These are phyloP conservation scores for Brachyptera putata DNA, from an alignment of 2,888 invertebrate genomes.

Conservation along the genomic window DNA sequence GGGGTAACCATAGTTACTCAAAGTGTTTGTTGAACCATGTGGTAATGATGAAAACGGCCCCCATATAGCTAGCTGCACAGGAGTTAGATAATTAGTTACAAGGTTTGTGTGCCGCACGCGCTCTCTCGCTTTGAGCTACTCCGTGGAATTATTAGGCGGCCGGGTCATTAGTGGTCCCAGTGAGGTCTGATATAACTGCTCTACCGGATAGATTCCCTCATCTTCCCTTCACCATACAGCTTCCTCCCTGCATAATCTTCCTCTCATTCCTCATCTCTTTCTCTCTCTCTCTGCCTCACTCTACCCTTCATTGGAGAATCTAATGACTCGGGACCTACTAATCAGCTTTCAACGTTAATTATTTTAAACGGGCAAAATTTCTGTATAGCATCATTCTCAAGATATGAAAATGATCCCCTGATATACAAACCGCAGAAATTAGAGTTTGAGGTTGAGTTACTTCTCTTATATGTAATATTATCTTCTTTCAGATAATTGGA, in stretches of 20 bases:
- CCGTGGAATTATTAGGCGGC: constrained; percentile 18
- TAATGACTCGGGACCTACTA: constrained; percentile 26
- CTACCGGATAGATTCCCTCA: not conserved
- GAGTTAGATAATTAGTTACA: constrained; percentile 24
- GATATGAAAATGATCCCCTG: too few relatives aligned
- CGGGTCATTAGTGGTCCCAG: constrained; percentile 16
- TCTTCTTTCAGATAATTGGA: too few relatives aligned
- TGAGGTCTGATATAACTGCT: constrained; percentile 2
- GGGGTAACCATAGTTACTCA: not conserved
- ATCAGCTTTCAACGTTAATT: constrained; percentile 26
- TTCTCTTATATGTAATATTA: too few relatives aligned
- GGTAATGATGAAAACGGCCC: not conserved
- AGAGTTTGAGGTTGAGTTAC: too few relatives aligned
- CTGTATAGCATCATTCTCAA: too few relatives aligned
- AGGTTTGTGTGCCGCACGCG: constrained; percentile 23
- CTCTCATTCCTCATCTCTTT: constrained; percentile 27
- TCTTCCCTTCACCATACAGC: not conserved
- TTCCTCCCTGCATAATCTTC: constrained; percentile 11
- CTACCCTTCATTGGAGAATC: constrained; percentile 20
- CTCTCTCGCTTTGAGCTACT: not conserved
- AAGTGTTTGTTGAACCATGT: constrained; percentile 3
- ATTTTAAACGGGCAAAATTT: constrained; percentile 23
- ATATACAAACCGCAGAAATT: too few relatives aligned
- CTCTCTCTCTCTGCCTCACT: constrained; percentile 1
- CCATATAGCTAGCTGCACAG: not conserved